Evolutionary conservation across 2,888 invertebrate genomes (phyloP), one percentile per base, ranked within the genome.

Genomic region (Hydroisotoma schaefferi): DNA sequence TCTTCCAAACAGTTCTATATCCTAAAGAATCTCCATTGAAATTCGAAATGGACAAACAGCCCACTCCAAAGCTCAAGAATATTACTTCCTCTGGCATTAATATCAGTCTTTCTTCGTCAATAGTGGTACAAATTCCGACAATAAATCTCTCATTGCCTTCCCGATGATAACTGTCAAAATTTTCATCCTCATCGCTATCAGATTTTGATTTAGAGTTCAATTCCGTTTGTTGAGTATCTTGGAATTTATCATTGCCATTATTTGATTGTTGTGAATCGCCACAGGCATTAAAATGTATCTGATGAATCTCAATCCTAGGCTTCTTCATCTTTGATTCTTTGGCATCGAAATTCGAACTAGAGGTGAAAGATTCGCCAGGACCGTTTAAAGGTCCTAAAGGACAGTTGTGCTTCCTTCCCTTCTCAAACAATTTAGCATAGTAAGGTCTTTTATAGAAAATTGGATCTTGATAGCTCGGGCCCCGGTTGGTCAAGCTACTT

Each of bases 1-100:
- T 58, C 27, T 56, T 63, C 71, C 71, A 71, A 12, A 68, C 53
- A n/a, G 58, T 55, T 22, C 58, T 48, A 49, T 67, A 65, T 8
- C 59, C 55, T 6, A 71, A 26, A 4, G 52, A 26, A 20, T 67
- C 61, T 20, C 68, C 67, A 10, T 49, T 44, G 8, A 47, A 15
- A 46, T 55, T 61, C 28, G 65, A 57, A 48, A 70, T 65, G 5
- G 60, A 61, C 15, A 71, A 37, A 55, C 71, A 70, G 0, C 71
- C 71, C 12, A 70, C 68, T 18, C 59, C 71, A 57, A 71, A 71
- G 38, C 63, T 66, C 22, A 71, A 55, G 56, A 70, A 71, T 18
- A 71, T 70, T 0, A 63, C 71, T 66, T 71, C 71, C 48, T 71
- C 69, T 2, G 71, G 66, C 55, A 71, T 58, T 20, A 71, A 44